Evolutionary conservation across 2,888 invertebrate species (phyloP), one percentile per base, ranked within the genome.

Genomic region (Cryptus armator): DNA sequence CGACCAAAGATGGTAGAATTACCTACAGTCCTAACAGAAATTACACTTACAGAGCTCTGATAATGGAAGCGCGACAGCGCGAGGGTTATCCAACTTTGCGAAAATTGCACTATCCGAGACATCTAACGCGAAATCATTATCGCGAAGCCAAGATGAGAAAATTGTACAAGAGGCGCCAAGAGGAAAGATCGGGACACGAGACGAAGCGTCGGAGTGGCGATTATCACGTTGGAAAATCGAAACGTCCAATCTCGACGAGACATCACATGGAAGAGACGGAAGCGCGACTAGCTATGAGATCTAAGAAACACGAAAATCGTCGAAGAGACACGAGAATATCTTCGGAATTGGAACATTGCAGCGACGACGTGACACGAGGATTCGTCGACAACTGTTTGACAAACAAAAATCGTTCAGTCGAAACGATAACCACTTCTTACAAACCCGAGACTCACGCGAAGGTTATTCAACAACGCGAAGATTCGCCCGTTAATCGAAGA

Each of bases 1-100:
- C 92, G 72, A 94, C 93, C 43, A 93, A 93, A 87, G 94, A 94
- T 77, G 94, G 93, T 43, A 93, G 93, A 86, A 93, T 94, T 76
- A 93, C 90, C 5, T 93, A 93, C 83, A 93, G 94, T 77, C 93
- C 93, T 2, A 93, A 93, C 86, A 90, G 91, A 10, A 92, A 89
- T 80, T 93, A 90, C 56, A 92, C 92, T 0, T 92, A 92, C 78
- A 89, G 92, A 16, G 90, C 91, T 9, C 81, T 93, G 19, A 88
- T 93, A 46, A 89, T 90, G 81, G 93, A 93, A 76, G 90, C 91
- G n/a, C 89, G 90, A 29, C 89, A 88, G n/a, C 89, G 90, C 0
- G 91, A 92, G 59, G 85, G 84, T 24, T 88, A 72, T 71, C 43
- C 85, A 37, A 10, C 59, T 2, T 1, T 64, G 9, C 81, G 81